phyloP scores from a whole-genome alignment of 2,888 invertebrate species.

The Aleiodes testaceus region DNA sequence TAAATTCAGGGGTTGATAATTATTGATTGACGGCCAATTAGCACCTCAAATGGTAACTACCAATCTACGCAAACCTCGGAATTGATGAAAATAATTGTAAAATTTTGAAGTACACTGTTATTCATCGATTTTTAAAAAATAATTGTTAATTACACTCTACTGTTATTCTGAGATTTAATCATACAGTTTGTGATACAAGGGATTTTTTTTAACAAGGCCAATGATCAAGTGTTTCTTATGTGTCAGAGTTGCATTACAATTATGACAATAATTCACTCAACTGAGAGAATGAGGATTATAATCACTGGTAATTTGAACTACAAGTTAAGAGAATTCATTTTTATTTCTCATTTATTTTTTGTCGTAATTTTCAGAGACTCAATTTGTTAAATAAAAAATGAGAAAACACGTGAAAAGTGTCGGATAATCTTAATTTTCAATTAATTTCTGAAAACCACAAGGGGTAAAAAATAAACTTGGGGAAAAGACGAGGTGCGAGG shows the following conservation, averaged over 20 bases:
- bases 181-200: slow-evolving; percentile 45
- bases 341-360: no score
- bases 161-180: slow-evolving; percentile 45
- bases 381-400: no score
- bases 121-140: slow-evolving; percentile 59
- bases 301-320: slow-evolving; percentile 12
- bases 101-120: slow-evolving; percentile 53
- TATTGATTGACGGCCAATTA: slow-evolving; percentile 58
- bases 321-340: slow-evolving; percentile 8
- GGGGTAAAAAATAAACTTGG: slow-evolving; percentile 57
- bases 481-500: slow-evolving; percentile 59
- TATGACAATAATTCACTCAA: slow-evolving; percentile 53
- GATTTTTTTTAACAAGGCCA: slow-evolving; percentile 44
- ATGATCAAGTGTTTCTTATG: slow-evolving; percentile 41
- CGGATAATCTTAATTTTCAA: slow-evolving; percentile 62
- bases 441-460: slow-evolving; percentile 57
- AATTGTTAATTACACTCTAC: slow-evolving; percentile 61
- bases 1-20: not conserved
- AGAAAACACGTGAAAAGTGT: slow-evolving; percentile 45
- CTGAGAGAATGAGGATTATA: slow-evolving; percentile 9
- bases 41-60: slow-evolving; percentile 59
- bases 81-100: slow-evolving; percentile 41
- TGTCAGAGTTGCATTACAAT: slow-evolving; percentile 46
- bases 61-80: slow-evolving; percentile 57
- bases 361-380: not conserved